Evolutionary conservation across 2,888 invertebrate species (phyloP).

Genomic region (Orchesella flavescens): DNA sequence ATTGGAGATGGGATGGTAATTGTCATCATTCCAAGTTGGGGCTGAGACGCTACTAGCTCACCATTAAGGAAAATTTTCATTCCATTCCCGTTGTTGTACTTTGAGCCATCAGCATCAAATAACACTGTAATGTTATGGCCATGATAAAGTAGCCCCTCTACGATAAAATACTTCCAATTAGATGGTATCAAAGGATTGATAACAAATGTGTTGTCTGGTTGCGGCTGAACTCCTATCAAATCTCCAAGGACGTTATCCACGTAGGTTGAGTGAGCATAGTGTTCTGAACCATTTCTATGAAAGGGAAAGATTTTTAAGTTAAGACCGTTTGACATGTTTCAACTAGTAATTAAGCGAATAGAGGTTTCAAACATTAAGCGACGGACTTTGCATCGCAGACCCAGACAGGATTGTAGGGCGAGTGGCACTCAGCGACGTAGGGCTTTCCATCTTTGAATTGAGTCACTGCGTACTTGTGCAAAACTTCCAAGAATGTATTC

Average conservation of each 20-base stretch:
- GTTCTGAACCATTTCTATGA: conserved; percentile 67
- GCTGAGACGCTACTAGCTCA: conserved; percentile 31
- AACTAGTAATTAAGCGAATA: too few relatives aligned
- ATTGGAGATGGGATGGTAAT: conserved; percentile 58
- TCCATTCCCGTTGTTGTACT: conserved; percentile 63
- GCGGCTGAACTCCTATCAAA: conserved; percentile 67
- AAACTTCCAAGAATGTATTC: conserved; percentile 60
- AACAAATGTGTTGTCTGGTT: conserved; percentile 59
- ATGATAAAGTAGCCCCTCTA: conserved; percentile 68
- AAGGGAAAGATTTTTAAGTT: background rate
- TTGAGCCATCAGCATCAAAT: conserved; percentile 66
- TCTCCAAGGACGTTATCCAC: conserved; percentile 68
- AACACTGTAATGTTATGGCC: conserved; percentile 67
- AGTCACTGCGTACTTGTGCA: conserved; percentile 68
- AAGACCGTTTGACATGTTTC: too few relatives aligned
- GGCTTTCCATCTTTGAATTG: conserved; percentile 70
- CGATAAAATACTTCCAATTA: conserved; percentile 64
- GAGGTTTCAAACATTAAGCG: too few relatives aligned
- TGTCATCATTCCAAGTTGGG: conserved; percentile 55
- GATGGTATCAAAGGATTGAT: conserved; percentile 64
- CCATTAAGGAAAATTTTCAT: conserved; percentile 67
- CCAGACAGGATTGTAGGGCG: conserved; percentile 66
- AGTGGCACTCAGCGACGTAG: conserved; percentile 71
- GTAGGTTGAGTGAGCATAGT: conserved; percentile 71
- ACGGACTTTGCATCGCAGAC: conserved; percentile 65